Conservation (phyloP, 2,113 vertebrate species). For the Heterocephalus glaber region DNA sequence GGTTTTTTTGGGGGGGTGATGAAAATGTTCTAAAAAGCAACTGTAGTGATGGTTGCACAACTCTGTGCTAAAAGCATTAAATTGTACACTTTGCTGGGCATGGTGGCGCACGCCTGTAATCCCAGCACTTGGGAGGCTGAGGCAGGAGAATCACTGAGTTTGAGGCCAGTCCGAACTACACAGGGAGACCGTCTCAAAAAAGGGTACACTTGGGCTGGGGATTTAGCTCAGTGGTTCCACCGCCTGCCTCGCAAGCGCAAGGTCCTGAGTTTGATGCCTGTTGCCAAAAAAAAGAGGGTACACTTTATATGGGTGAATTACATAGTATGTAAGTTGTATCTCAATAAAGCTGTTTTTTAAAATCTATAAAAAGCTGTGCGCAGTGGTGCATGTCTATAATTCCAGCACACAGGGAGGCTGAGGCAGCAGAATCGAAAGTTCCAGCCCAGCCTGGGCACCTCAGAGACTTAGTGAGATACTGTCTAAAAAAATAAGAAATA, state of each 20-base stretch:
- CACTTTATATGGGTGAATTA: background rate
- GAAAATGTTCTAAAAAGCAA: constrained; percentile 13
- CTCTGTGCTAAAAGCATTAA: background rate
- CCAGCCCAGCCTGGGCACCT: background rate
- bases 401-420: background rate
- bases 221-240: too few relatives aligned
- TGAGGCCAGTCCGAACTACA: background rate
- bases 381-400: background rate
- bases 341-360: background rate
- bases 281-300: background rate
- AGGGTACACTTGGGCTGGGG: too few relatives aligned
- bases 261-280: too few relatives aligned
- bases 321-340: background rate
- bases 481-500: background rate
- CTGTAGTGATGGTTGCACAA: background rate
- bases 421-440: background rate
- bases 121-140: background rate
- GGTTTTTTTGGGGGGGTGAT: background rate
- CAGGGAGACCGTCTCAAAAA: background rate
- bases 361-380: background rate
- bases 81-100: background rate
- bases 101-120: background rate
- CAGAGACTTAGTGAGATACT: background rate
- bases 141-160: background rate
- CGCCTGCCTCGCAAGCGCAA: too few relatives aligned